Percentiles rank a stretch among this genome's conserved stretches.
Evolutionary conservation across 2,113 vertebrate species (phyloP).

Genomic region (Glaucomys volans): DNA sequence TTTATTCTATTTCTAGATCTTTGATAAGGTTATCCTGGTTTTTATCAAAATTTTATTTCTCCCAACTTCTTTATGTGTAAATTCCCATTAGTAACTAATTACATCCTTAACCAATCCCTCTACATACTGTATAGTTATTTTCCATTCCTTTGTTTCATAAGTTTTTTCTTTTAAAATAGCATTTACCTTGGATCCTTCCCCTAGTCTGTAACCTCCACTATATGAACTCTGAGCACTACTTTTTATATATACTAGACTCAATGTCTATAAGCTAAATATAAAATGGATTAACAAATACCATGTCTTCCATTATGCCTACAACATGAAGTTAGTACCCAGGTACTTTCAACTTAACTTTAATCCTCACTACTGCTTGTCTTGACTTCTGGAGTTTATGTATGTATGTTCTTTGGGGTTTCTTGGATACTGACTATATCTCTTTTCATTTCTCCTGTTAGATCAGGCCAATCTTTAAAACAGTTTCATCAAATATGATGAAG

Average conservation of each 20-base stretch:
- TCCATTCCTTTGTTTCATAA: conserved; percentile 23
- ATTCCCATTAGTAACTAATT: not conserved
- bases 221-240: conserved; percentile 2
- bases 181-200: not conserved
- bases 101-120: not conserved
- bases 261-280: not conserved
- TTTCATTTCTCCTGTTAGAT: conserved; percentile 8
- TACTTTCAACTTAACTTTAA: conserved; percentile 1
- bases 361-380: not conserved
- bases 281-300: not conserved
- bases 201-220: not conserved
- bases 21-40: not conserved
- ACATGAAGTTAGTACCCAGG: not conserved
- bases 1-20: conserved; percentile 20
- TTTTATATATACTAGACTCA: not conserved
- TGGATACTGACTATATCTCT: not conserved
- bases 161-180: not conserved
- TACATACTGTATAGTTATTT: not conserved
- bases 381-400: not conserved
- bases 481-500: not conserved
- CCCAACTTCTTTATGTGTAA: not conserved
- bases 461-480: not conserved
- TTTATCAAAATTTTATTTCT: conserved; percentile 49
- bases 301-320: not conserved
- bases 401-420: not conserved